These are phyloP conservation scores for Papilio demoleus DNA, from an alignment of 2,888 invertebrate genomes.

Conservation along the genomic window DNA sequence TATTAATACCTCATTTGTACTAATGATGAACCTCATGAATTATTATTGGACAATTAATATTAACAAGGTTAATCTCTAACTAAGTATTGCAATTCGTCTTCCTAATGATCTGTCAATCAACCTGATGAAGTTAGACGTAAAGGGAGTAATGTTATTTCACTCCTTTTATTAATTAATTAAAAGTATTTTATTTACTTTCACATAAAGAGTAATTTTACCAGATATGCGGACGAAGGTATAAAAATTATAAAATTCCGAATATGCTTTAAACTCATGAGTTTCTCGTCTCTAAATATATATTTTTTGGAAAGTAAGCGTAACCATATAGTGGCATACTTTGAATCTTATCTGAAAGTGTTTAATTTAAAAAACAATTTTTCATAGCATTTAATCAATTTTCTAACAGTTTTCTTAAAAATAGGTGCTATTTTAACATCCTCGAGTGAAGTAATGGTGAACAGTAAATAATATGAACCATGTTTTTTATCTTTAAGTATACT, in stretches of 20 bases:
- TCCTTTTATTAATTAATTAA: background rate
- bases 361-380: no score
- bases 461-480: no score
- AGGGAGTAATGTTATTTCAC: background rate
- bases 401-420: background rate
- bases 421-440: background rate
- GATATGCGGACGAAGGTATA: background rate
- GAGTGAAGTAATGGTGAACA: background rate
- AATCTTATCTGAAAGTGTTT: no score
- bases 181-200: background rate
- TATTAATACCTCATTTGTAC: constrained; percentile 19
- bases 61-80: constrained; percentile 7
- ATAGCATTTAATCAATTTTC: no score
- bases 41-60: constrained; percentile 23
- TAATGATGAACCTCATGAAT: constrained; percentile 4
- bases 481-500: no score
- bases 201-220: background rate
- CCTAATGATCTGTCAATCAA: constrained; percentile 19
- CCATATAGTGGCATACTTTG: no score
- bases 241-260: no score
- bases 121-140: background rate
- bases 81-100: constrained; percentile 25
- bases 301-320: no score
- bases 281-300: no score
- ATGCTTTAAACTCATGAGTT: background rate